These are phyloP conservation scores for Megaceryle alcyon DNA, from an alignment of 2,797 vertebrate species.

Conservation along the genomic window DNA sequence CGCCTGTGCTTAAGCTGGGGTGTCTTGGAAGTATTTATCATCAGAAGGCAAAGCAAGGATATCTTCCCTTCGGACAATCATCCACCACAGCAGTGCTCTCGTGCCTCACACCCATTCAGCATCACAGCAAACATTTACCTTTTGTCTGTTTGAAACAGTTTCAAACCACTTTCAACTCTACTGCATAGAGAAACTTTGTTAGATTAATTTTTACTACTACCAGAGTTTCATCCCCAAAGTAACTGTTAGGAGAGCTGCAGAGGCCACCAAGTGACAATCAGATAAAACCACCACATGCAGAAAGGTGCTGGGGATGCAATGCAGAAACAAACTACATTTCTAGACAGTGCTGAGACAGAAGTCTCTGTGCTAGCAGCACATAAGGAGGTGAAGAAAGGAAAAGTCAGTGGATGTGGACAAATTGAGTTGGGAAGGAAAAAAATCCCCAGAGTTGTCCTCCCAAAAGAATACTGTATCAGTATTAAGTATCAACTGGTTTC, in stretches of 20 bases:
- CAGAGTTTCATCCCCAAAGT: neutral
- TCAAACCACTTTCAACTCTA: neutral
- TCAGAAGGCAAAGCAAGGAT: neutral
- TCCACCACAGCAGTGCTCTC: neutral
- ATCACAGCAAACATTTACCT: neutral
- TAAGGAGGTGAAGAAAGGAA: neutral
- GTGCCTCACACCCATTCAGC: neutral
- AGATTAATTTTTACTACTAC: neutral
- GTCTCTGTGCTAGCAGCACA: neutral
- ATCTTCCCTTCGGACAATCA: neutral
- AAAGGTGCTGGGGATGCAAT: neutral
- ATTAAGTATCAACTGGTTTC: neutral
- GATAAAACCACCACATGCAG: neutral
- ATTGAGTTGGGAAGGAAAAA: neutral
- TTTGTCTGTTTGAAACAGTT: neutral
- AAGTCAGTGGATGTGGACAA: neutral
- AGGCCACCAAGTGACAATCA: neutral
- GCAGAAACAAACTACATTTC: neutral
- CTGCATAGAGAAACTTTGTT: fast-evolving
- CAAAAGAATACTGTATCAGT: neutral
- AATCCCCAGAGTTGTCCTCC: neutral
- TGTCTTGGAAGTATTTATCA: neutral
- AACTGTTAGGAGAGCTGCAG: neutral
- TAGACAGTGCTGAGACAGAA: neutral
- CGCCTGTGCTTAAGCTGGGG: neutral